Evolutionary conservation across 2,797 vertebrate species (phyloP).

Genomic region (Threskiornis aethiopicus): DNA sequence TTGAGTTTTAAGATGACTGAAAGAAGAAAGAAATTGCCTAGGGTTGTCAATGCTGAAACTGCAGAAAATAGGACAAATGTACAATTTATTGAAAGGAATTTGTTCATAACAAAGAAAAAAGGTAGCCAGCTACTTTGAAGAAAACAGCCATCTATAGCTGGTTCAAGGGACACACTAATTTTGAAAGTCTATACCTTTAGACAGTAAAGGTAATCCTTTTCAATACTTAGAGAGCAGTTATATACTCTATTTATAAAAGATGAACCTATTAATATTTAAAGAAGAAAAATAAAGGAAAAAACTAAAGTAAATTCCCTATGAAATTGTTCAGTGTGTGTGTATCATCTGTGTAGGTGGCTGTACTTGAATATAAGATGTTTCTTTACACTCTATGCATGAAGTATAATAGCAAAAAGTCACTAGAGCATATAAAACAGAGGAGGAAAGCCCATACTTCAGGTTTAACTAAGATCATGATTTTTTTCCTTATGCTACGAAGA

Average conservation of each 20-base stretch:
- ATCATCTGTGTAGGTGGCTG: not conserved
- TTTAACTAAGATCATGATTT: not conserved
- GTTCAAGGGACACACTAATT: not conserved
- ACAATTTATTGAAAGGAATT: not conserved
- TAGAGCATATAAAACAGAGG: not conserved
- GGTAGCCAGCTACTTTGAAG: not conserved
- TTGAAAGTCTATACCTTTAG: not conserved
- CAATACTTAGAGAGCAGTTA: not conserved
- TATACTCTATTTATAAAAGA: not conserved
- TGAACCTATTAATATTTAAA: slow-evolving; percentile 19
- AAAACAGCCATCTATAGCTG: not conserved
- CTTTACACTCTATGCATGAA: not conserved
- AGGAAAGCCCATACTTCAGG: not conserved
- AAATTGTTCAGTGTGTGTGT: not conserved
- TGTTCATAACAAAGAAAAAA: not conserved
- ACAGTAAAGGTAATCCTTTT: not conserved
- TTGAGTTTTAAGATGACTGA: slow-evolving; percentile 1
- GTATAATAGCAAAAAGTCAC: not conserved
- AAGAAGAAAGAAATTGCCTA: not conserved
- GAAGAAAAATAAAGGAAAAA: slow-evolving; percentile 6
- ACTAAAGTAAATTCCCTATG: not conserved
- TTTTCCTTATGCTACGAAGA: not conserved
- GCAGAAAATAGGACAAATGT: not conserved
- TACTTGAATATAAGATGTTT: not conserved
- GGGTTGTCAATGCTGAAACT: not conserved